These are phyloP conservation scores for Atrina japonica DNA, from an alignment of 2,888 invertebrate genomes.

Conservation along the genomic window DNA sequence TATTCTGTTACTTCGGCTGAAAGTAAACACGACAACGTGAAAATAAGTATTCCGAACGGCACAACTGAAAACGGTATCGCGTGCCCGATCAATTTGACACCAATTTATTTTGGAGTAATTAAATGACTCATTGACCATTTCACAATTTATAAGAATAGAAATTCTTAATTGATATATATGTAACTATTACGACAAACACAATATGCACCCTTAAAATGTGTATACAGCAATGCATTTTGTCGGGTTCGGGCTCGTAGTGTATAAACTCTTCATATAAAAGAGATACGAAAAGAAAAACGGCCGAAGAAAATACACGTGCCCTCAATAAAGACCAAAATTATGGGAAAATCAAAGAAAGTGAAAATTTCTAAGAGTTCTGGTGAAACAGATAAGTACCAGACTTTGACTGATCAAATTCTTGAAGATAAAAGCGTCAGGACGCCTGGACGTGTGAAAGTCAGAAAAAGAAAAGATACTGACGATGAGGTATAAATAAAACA, in stretches of 20 bases:
- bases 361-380: constrained; percentile 83
- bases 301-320: constrained; percentile 31
- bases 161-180: too few species aligned
- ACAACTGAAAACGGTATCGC: background rate
- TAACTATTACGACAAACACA: too few species aligned
- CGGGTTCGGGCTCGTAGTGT: constrained; percentile 10
- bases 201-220: too few species aligned
- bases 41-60: background rate
- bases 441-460: constrained; percentile 85
- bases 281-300: background rate
- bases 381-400: constrained; percentile 80
- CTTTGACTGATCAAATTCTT: constrained; percentile 89
- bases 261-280: constrained; percentile 3
- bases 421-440: constrained; percentile 85
- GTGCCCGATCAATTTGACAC: too few species aligned
- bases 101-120: too few species aligned
- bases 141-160: too few species aligned
- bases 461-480: constrained; percentile 87
- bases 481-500: constrained; percentile 84
- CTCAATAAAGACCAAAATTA: constrained; percentile 12
- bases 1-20: background rate
- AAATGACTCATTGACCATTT: too few species aligned
- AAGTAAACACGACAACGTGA: background rate
- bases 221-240: too few species aligned
- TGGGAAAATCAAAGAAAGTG: constrained; percentile 89